Conservation (phyloP, 2,888 invertebrate genomes). For the Polia nebulosa region DNA sequence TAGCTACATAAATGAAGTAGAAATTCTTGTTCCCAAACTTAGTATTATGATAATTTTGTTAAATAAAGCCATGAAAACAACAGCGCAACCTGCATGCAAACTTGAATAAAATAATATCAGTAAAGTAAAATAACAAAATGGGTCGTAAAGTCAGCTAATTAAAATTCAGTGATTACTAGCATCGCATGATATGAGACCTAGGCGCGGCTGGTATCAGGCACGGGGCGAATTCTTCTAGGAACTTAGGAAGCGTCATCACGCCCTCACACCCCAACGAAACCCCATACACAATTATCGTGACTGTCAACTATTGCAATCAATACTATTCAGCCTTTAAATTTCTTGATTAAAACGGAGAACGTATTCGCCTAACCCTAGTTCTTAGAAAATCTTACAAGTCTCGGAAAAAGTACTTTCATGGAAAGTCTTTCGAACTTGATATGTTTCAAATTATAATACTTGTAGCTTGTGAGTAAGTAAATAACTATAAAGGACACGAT, state of each 20-base stretch:
- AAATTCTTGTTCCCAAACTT: background rate
- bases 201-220: slow-evolving; percentile 82
- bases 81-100: slow-evolving; percentile 16
- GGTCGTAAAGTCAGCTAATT: slow-evolving; percentile 69
- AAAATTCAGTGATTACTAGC: slow-evolving; percentile 75
- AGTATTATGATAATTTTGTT: background rate
- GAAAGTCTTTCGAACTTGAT: background rate
- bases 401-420: background rate
- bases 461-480: background rate
- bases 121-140: slow-evolving; percentile 41
- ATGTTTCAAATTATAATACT: background rate
- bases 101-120: slow-evolving; percentile 43
- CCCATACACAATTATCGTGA: slow-evolving; percentile 51
- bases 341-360: slow-evolving; percentile 10
- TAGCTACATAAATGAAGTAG: background rate
- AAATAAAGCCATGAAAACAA: slow-evolving; percentile 11
- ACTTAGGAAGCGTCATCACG: slow-evolving; percentile 75
- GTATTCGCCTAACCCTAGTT: background rate
- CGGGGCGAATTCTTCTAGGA: slow-evolving; percentile 75
- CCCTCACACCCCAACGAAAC: slow-evolving; percentile 58
- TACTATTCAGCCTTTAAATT: slow-evolving; percentile 28
- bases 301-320: slow-evolving; percentile 50
- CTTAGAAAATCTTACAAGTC: background rate
- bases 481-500: too few relatives aligned
- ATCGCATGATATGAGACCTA: slow-evolving; percentile 72